Evolutionary conservation across 2,888 invertebrate genomes (phyloP).

Genomic region (Caenorhabditis wallacei): DNA sequence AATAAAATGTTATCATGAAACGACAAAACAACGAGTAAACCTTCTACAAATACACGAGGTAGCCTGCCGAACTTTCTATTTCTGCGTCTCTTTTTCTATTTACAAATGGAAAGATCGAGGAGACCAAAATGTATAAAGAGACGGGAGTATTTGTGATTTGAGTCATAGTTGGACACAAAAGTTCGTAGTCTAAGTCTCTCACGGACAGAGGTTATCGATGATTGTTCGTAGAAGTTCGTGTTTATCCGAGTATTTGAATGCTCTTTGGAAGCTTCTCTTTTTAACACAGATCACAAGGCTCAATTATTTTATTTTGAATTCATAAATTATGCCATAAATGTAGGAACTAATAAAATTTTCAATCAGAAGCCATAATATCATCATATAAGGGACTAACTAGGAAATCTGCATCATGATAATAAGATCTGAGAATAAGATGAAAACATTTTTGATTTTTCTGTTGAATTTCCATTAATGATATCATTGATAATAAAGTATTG

Average conservation of each 20-base stretch:
- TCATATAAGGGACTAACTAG: slow-evolving; percentile 22
- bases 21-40: slow-evolving; percentile 3
- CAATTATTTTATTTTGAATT: background rate
- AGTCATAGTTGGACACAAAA: slow-evolving; percentile 34
- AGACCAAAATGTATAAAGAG: slow-evolving; percentile 25
- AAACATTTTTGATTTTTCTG: slow-evolving; percentile 21
- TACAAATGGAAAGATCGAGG: slow-evolving; percentile 5
- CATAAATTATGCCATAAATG: no score
- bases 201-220: background rate
- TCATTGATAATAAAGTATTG: slow-evolving; percentile 4
- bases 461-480: slow-evolving; percentile 10
- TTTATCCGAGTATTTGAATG: background rate
- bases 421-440: background rate
- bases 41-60: slow-evolving; percentile 22
- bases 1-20: background rate
- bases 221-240: background rate
- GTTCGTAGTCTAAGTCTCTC: slow-evolving; percentile 13
- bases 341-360: no score
- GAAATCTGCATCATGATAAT: background rate
- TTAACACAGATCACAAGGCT: background rate
- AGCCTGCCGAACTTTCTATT: background rate
- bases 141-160: slow-evolving; percentile 17
- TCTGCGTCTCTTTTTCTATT: slow-evolving; percentile 27
- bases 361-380: slow-evolving; percentile 24
- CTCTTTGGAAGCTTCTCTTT: background rate